Evolutionary conservation across 2,113 vertebrate genomes (phyloP).

Genomic region (Tyrannus savana): DNA sequence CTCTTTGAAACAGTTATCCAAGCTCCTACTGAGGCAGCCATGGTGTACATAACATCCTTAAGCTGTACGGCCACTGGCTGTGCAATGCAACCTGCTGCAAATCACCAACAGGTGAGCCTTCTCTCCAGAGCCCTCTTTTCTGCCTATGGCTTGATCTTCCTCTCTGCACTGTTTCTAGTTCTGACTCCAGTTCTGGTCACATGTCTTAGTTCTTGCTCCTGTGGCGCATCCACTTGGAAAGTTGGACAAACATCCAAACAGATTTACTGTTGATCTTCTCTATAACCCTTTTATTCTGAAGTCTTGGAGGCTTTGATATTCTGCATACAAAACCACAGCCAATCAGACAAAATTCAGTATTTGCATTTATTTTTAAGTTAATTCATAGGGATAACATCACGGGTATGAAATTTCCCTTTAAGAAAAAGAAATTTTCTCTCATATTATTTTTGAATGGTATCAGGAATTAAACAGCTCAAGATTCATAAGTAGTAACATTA

Average conservation of each 20-base stretch:
- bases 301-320: not conserved
- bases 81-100: not conserved
- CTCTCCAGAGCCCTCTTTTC: not conserved
- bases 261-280: not conserved
- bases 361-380: not conserved
- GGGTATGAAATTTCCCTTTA: not conserved
- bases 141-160: not conserved
- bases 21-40: not conserved
- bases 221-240: not conserved
- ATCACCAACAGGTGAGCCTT: not conserved
- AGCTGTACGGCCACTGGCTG: not conserved
- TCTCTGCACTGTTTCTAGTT: not conserved
- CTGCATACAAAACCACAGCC: not conserved
- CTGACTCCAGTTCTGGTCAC: not conserved
- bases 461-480: not conserved
- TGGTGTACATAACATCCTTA: not conserved
- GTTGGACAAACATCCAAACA: not conserved
- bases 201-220: not conserved
- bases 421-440: not conserved
- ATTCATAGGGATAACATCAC: not conserved
- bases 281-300: not conserved
- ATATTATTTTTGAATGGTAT: not conserved
- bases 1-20: not conserved
- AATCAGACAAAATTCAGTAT: not conserved
- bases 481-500: not conserved